A percentile compares a stretch with the other conserved stretches of the same genome.
These are phyloP conservation scores for Archips xylosteana DNA, from an alignment of 2,888 invertebrate genomes.

Conservation along the genomic window DNA sequence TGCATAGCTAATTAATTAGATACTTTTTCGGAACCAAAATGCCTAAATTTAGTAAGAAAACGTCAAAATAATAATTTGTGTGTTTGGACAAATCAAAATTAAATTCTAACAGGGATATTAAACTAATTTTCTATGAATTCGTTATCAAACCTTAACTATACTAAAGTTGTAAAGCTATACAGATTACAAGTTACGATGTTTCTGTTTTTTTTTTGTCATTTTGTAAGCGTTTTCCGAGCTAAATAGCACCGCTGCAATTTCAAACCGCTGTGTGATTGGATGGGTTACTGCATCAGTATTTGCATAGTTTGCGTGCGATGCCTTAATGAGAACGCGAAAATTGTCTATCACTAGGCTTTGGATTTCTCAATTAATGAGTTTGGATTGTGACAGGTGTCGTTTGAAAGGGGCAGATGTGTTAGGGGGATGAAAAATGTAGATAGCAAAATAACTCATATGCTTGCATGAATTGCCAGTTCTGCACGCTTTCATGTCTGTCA, in stretches of 20 bases:
- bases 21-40: too few species aligned
- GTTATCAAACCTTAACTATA: too few species aligned
- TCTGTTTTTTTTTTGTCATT: background rate
- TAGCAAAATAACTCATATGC: background rate
- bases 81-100: too few species aligned
- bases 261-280: slow-evolving; percentile 32
- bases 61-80: too few species aligned
- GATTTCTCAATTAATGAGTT: slow-evolving; percentile 40
- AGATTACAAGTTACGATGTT: background rate
- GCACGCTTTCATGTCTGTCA: background rate
- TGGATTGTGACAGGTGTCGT: slow-evolving; percentile 20
- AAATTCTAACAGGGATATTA: too few species aligned
- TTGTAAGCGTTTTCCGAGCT: background rate
- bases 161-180: too few species aligned
- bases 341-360: slow-evolving; percentile 35
- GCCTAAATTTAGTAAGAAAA: too few species aligned
- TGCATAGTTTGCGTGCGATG: slow-evolving; percentile 61
- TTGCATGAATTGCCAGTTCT: slow-evolving; percentile 8
- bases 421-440: slow-evolving; percentile 9
- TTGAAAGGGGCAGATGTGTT: background rate
- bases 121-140: too few species aligned
- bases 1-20: too few species aligned
- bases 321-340: slow-evolving; percentile 53
- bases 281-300: slow-evolving; percentile 55
- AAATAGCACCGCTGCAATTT: slow-evolving; percentile 16